Evolutionary conservation across 2,113 vertebrate species (phyloP).

Genomic region (Tetrax tetrax): DNA sequence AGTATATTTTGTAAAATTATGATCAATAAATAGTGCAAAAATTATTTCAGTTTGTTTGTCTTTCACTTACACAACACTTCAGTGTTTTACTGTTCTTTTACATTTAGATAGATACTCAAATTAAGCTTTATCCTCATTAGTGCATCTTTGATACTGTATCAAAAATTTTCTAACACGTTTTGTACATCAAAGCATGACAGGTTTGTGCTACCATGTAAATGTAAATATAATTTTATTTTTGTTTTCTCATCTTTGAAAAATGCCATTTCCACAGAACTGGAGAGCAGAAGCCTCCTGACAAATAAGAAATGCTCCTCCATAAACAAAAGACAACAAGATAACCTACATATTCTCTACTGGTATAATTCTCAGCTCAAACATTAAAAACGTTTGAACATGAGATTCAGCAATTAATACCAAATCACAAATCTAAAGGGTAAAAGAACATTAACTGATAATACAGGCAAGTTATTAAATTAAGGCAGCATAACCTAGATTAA

Average conservation of each 20-base stretch:
- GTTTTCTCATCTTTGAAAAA: constrained; percentile 54
- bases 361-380: constrained; percentile 66
- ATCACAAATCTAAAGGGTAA: constrained; percentile 23
- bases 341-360: background rate
- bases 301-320: constrained; percentile 48
- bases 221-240: background rate
- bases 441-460: constrained; percentile 11
- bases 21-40: background rate
- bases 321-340: constrained; percentile 47
- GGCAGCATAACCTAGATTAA: background rate
- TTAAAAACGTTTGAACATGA: constrained; percentile 49
- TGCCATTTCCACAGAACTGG: constrained; percentile 22
- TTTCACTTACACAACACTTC: background rate
- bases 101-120: constrained; percentile 61
- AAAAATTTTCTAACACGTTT: constrained; percentile 19
- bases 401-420: constrained; percentile 20
- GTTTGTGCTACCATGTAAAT: background rate
- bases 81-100: background rate
- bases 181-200: constrained; percentile 43
- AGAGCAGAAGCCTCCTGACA: constrained; percentile 49
- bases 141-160: constrained; percentile 60
- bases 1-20: background rate
- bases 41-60: background rate
- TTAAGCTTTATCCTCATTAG: constrained; percentile 58
- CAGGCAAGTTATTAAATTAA: background rate